A percentile compares a stretch with the other conserved stretches of the same genome.
These are phyloP conservation scores for Hestina assimilis DNA, from an alignment of 1,140 invertebrate genomes.

Conservation along the genomic window DNA sequence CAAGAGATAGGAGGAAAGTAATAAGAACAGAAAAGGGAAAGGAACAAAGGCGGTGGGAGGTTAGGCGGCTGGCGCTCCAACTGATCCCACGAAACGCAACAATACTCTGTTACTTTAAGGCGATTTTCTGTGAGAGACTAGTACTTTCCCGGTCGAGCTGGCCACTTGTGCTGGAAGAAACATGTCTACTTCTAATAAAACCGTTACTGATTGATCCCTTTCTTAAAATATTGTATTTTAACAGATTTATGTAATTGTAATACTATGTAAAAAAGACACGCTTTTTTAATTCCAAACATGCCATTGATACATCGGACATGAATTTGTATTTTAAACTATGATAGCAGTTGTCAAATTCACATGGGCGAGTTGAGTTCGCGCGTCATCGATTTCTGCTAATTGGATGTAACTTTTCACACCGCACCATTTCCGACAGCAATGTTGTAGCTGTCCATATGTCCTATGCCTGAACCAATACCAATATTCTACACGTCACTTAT, in stretches of 20 bases:
- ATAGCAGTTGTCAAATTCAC: conserved; percentile 54
- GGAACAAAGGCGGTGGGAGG: no score
- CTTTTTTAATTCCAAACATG: neutral
- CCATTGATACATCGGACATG: neutral
- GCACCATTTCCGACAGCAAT: conserved; percentile 21
- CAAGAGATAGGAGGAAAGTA: no score
- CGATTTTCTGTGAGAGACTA: no score
- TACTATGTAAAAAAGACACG: neutral
- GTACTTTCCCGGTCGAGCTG: no score
- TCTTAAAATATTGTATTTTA: no score
- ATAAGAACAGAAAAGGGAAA: no score
- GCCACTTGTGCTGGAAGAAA: no score
- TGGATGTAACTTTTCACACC: conserved; percentile 61
- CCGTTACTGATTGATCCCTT: no score
- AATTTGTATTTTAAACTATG: conserved; percentile 2
- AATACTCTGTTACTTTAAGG: no score
- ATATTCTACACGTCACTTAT: conserved; percentile 38
- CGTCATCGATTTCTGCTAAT: conserved; percentile 63
- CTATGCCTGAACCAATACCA: conserved; percentile 20
- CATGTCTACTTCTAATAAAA: no score
- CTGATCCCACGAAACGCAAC: no score
- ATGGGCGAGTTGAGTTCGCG: conserved; percentile 38
- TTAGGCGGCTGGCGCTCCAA: no score
- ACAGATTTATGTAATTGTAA: neutral
- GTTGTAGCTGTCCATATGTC: conserved; percentile 15